Base-by-base conservation (phyloP, 1,140 invertebrate species). In the Charaxes varanes region DNA sequence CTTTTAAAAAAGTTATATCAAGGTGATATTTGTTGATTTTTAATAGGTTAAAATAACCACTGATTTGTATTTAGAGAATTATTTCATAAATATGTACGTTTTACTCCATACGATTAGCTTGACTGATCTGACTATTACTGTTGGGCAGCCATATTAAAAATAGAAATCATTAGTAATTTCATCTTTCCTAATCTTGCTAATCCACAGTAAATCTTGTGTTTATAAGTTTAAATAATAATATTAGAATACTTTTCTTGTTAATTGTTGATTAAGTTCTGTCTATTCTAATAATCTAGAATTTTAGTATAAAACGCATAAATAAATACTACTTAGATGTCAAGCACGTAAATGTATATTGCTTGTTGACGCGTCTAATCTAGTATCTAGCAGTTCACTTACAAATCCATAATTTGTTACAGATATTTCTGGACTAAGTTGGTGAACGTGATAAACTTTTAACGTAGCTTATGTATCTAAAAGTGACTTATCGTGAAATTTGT, bases 1-100 rank as follows among this genome's bases (percentile, higher is more conserved):
- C 69, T 82, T 82, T 82, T 79, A n/a, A 43, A 78, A 79, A 77
- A 78, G 71, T 69, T 82, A 72, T 82, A 79, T 72, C 67, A 69
- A 79, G 78, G 78, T 79, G 71, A 60, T 53, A 52, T 58, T 59
- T 60, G 49, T 61, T 62, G n/a, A 7, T 15, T 28, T 28, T 15
- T 15, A 11, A 14, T 15, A 14, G 1, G 5, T 2, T 28, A 28
- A 28, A 15, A 28, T 15, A 28, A 14, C 5, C 14, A 28, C 16
- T 14, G 15, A 16, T 14, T 4, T 4, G n/a, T 60, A 42, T 59
- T 58, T 53, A 23, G 28, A 27, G 12, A 27, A 22, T 51, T 28
- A 30, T 46, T 28, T 41, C 15, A 24, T 21, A 16, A 18, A 34
- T 16, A 14, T 27, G 2, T 26, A 33, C 6, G 12, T 13, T 8